Conservation (phyloP, 2,888 invertebrate genomes). For the Coelopa pilipes region DNA sequence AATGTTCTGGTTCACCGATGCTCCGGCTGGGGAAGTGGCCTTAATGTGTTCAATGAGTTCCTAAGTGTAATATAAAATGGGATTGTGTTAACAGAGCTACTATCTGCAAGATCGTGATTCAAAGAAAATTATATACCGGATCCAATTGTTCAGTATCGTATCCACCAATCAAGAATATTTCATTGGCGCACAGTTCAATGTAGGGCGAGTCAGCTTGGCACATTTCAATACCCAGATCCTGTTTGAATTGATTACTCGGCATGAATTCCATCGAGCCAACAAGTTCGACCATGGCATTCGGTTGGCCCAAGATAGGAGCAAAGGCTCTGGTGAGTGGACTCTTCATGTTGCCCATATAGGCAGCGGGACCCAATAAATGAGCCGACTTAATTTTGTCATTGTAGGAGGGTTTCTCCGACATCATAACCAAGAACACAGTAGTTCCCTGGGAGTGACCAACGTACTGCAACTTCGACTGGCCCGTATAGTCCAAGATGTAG, state of each 20-base stretch:
- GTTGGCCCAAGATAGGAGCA: slow-evolving; percentile 68
- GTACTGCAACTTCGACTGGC: slow-evolving; percentile 68
- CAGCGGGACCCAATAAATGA: slow-evolving; percentile 69
- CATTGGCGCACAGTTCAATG: slow-evolving; percentile 71
- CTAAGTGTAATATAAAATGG: slow-evolving; percentile 37
- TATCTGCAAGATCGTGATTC: neutral
- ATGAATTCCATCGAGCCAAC: slow-evolving; percentile 56
- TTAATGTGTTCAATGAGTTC: slow-evolving; percentile 56
- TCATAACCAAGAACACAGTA: slow-evolving; percentile 75
- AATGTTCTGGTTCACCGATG: slow-evolving; percentile 61
- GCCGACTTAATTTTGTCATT: slow-evolving; percentile 56
- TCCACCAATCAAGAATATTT: slow-evolving; percentile 72
- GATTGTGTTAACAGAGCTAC: neutral
- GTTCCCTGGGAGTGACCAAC: slow-evolving; percentile 94
- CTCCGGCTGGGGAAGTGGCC: slow-evolving; percentile 62
- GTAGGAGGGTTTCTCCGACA: slow-evolving; percentile 51
- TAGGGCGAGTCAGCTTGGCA: slow-evolving; percentile 64
- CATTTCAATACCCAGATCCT: slow-evolving; percentile 65
- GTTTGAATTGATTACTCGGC: slow-evolving; percentile 54
- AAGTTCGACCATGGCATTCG: slow-evolving; percentile 53
- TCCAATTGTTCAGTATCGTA: slow-evolving; percentile 67
- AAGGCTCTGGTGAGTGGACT: slow-evolving; percentile 70
- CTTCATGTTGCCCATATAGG: slow-evolving; percentile 61
- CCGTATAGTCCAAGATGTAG: slow-evolving; percentile 68
- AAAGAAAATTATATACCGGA: slow-evolving; percentile 56